phyloP scores from a whole-genome alignment of 2,888 invertebrate species.

The Rhaphigaster nebulosa region DNA sequence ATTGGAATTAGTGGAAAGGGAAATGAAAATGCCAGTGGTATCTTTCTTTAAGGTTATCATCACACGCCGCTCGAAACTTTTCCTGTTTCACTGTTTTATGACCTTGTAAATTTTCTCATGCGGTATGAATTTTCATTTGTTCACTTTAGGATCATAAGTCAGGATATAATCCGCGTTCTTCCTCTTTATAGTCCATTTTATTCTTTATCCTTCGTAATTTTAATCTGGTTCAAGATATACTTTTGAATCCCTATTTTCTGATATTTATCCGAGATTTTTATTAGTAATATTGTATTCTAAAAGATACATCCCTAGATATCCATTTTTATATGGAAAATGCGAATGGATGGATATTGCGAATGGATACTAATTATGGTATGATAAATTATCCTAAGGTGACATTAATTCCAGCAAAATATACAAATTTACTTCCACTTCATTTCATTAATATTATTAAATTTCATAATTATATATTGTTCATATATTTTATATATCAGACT shows the following conservation, averaged over 20 bases:
- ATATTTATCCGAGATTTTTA: neutral
- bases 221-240: neutral
- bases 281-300: too few species aligned
- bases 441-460: too few species aligned
- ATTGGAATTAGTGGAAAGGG: neutral
- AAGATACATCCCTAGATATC: too few species aligned
- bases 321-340: too few species aligned
- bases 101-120: neutral
- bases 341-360: too few species aligned
- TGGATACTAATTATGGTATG: too few species aligned
- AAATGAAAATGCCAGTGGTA: neutral
- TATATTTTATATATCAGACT: too few species aligned
- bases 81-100: neutral
- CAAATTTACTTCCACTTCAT: too few species aligned
- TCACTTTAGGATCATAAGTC: neutral
- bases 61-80: neutral
- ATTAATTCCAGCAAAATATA: too few species aligned
- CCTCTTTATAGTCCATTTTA: neutral
- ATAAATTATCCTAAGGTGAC: too few species aligned
- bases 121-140: slow-evolving; percentile 5
- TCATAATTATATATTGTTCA: too few species aligned
- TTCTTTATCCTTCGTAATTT: neutral
- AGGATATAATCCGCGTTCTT: neutral
- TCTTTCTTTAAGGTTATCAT: neutral
- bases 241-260: neutral